phyloP scores from a whole-genome alignment of 2,888 invertebrate genomes.

The Drosophila longiperda region DNA sequence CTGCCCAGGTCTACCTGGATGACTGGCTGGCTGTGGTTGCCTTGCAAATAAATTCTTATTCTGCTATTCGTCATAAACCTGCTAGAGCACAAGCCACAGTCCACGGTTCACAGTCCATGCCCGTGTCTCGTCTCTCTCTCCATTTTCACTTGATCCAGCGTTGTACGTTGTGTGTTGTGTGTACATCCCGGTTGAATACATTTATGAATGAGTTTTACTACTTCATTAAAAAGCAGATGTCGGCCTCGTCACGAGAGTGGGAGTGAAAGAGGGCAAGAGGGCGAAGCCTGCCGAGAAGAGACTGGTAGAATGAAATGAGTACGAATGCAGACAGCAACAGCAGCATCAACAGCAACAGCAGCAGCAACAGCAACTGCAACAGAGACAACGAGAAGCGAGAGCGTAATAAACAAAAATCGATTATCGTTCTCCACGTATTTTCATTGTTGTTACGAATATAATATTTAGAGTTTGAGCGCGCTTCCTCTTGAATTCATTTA shows the following conservation, averaged over 20 bases:
- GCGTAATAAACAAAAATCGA: conserved; percentile 85
- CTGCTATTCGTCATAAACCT: conserved; percentile 74
- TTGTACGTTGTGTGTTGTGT: conserved; percentile 34
- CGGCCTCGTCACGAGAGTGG: conserved; percentile 55
- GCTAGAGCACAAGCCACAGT: conserved; percentile 57
- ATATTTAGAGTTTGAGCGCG: conserved; percentile 74
- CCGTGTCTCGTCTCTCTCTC: conserved; percentile 10
- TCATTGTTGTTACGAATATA: conserved; percentile 80
- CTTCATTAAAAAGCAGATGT: conserved; percentile 83
- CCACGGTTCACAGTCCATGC: conserved; percentile 9
- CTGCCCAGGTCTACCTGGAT: conserved; percentile 40
- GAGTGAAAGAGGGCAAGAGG: conserved; percentile 35
- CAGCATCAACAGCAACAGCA: background rate
- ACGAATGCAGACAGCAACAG: conserved; percentile 32
- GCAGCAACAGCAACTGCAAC: background rate
- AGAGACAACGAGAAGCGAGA: conserved; percentile 53
- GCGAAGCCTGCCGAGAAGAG: conserved; percentile 7
- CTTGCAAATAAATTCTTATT: conserved; percentile 44
- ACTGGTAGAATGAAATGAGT: conserved; percentile 38
- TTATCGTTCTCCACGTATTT: conserved; percentile 82
- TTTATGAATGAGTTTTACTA: conserved; percentile 85
- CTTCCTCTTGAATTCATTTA: conserved; percentile 76
- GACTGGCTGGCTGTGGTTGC: conserved; percentile 33
- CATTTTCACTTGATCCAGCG: conserved; percentile 51
- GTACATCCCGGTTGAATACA: conserved; percentile 70